Percentiles rank a stretch among this genome's conserved stretches.
Conservation (phyloP, 53 echinoderm and acorn worm genomes). For the Apostichopus leukothele region DNA sequence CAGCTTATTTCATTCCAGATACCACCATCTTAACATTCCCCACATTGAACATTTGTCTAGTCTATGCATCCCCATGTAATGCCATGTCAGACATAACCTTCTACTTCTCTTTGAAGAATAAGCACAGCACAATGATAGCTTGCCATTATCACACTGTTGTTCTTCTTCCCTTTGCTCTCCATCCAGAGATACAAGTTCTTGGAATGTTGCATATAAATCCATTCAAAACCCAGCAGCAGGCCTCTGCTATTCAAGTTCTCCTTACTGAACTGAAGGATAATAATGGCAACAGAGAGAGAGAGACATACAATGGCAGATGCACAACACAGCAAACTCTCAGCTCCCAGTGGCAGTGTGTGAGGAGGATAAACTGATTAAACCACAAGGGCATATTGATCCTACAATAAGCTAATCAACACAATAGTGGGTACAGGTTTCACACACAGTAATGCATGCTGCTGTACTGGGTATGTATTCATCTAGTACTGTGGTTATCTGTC, state of each 20-base stretch:
- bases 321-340: neutral
- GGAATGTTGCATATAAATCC: neutral
- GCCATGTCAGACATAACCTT: no score
- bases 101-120: no score
- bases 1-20: no score
- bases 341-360: neutral
- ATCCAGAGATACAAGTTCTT: neutral
- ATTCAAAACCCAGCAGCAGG: neutral
- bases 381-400: neutral
- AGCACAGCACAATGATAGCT: no score
- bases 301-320: neutral
- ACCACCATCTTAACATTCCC: no score
- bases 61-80: no score
- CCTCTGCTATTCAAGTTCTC: neutral
- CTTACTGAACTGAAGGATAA: neutral
- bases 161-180: neutral
- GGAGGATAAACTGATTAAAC: neutral
- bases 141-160: neutral
- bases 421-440: neutral
- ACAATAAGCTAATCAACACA: constrained; percentile 3
- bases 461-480: no score
- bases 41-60: no score
- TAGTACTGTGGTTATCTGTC: no score
- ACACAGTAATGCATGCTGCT: no score
- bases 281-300: neutral